phyloP scores from a whole-genome alignment of 2,113 vertebrate species.

The Stercorarius parasiticus region DNA sequence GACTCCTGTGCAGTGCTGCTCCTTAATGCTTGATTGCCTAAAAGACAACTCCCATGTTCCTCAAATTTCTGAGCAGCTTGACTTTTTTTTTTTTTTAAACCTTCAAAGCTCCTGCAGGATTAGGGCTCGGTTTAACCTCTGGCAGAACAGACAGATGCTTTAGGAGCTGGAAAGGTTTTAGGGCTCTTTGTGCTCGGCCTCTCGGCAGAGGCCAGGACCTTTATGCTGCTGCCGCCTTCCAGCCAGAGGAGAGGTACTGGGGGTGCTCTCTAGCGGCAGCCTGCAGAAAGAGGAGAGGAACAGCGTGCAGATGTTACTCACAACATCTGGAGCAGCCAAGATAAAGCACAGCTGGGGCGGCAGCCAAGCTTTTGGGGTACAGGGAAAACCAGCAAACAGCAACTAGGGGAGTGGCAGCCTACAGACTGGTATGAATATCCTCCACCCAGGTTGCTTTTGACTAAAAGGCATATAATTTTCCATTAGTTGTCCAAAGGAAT shows the following conservation, averaged over 20 bases:
- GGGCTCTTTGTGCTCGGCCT: not conserved
- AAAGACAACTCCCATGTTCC: not conserved
- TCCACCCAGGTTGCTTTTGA: not conserved
- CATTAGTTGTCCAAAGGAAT: not conserved
- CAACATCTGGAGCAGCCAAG: not conserved
- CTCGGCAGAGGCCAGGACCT: not conserved
- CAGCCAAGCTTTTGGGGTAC: not conserved
- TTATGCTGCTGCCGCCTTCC: not conserved
- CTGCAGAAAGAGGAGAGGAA: not conserved
- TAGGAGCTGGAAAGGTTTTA: not conserved
- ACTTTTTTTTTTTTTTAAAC: not conserved
- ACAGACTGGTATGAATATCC: not conserved
- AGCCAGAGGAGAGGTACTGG: not conserved
- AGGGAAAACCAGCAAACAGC: not conserved
- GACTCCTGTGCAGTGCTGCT: not conserved
- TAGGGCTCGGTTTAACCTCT: not conserved
- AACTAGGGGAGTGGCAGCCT: not conserved
- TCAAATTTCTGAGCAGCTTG: not conserved
- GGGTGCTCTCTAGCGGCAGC: not conserved
- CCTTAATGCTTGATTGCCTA: not conserved
- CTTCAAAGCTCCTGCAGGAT: not conserved
- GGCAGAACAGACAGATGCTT: not conserved
- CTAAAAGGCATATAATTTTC: not conserved
- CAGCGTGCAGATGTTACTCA: not conserved
- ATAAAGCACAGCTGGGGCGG: not conserved